These are phyloP conservation scores for Rhabdophis nuchalis DNA, from an alignment of 2,797 vertebrate genomes.

Conservation along the genomic window DNA sequence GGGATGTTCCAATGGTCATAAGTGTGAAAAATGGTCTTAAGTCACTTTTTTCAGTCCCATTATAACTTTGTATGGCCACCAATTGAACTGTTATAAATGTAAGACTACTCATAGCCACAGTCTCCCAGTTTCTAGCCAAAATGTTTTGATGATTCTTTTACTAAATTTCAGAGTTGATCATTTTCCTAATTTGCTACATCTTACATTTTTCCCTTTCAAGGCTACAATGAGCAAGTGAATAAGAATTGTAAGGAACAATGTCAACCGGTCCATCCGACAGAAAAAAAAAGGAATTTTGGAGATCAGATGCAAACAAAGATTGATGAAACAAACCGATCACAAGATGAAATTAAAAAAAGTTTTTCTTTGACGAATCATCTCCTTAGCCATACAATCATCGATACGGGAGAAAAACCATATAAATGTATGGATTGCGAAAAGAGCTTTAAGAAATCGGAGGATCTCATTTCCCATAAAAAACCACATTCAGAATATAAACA, in stretches of 20 bases:
- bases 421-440: neutral
- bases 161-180: neutral
- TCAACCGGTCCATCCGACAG: fast-evolving
- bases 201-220: neutral
- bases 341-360: neutral
- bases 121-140: neutral
- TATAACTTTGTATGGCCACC: too few relatives aligned
- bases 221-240: neutral
- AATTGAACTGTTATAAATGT: too few relatives aligned
- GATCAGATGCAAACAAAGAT: neutral
- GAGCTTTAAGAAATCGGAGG: neutral
- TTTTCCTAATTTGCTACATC: neutral
- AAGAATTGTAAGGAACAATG: neutral
- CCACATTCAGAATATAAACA: neutral
- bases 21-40: too few relatives aligned
- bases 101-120: too few relatives aligned
- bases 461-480: neutral
- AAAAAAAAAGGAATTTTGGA: neutral
- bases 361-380: fast-evolving
- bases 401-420: neutral
- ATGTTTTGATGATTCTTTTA: too few relatives aligned
- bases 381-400: neutral
- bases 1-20: too few relatives aligned
- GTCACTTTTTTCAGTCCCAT: too few relatives aligned
- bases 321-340: neutral